A percentile compares a stretch with the other conserved stretches of the same genome.
phyloP scores from a whole-genome alignment of 2,888 invertebrate genomes.

The Ophioninae sp. region DNA sequence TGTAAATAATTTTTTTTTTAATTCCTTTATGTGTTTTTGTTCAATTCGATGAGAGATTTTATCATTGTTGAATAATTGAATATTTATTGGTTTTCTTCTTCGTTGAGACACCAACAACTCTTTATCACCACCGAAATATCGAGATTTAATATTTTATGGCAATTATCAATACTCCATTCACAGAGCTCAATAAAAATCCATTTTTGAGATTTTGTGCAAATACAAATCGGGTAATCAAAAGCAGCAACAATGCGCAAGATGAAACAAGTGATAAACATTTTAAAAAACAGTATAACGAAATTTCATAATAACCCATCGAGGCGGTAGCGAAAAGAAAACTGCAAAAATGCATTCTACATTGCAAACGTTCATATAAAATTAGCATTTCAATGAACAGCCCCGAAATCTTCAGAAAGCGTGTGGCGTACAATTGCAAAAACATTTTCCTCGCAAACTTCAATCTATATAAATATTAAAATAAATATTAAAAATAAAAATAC shows the following conservation, averaged over 20 bases:
- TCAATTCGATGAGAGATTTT: neutral
- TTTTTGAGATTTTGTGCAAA: neutral
- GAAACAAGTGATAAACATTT: neutral
- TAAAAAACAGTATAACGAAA: neutral
- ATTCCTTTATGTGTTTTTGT: conserved; percentile 5
- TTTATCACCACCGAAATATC: neutral
- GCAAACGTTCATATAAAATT: neutral
- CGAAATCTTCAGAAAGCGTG: neutral
- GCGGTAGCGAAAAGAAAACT: neutral
- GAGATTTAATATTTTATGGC: neutral
- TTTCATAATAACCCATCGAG: neutral
- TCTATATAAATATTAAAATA: too few relatives aligned
- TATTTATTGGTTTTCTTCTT: neutral
- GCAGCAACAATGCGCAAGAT: neutral
- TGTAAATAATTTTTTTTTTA: neutral
- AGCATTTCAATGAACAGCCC: neutral
- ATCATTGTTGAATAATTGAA: neutral
- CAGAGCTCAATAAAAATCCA: neutral
- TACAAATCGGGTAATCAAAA: neutral
- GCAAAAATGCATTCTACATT: neutral
- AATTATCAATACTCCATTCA: neutral
- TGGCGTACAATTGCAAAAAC: neutral
- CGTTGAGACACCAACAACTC: neutral
- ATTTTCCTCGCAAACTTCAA: neutral
- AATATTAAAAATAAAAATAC: too few relatives aligned